Evolutionary conservation across 2,888 invertebrate genomes (phyloP), one percentile per base, ranked within the genome.

Genomic region (Eurytoma californica): DNA sequence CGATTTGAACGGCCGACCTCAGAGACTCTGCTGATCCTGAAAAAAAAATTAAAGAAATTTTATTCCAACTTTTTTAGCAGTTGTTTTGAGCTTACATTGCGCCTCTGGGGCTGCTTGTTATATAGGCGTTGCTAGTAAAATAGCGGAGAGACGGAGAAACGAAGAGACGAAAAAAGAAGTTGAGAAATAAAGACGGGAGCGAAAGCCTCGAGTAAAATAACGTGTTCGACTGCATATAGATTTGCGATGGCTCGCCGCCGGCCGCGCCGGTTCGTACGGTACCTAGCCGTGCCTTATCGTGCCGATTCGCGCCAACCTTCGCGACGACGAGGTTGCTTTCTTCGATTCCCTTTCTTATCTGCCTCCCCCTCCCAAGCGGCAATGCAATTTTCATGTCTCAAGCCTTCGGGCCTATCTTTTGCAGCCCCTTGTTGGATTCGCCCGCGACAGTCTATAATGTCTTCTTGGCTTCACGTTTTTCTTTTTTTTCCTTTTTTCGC

Each of bases 251-350:
- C 16, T 53, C 53, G 53, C n/a, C 53, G 53, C 18, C 58, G 20
- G 58, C 58, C 79, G 82, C 82, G 81, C 80, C 79, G 81, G 77
- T 77, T 78, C 77, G 82, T 82, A 82, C 82, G 82, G 81, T 78
- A 77, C 78, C 76, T 75, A 74, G 72, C 77, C 82, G 81, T 82
- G 81, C 82, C 82, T 82, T 80, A 80, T 81, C 81, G 82, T 82
- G 80, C 81, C 82, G 79, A 63, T 47, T 77, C 24, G 55, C 55
- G 63, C 60, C 63, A 49, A 53, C 55, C 58, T 16, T 28, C 39
- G 24, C 58, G 47, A 13, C 58, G 47, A 13, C 28, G 47, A 61
- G 30, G 39, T 18, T 30, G 72, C 81, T 76, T 77, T 79, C 79
- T 79, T 81, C 81, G 69, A 70, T 77, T 77, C 69, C 75, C 74